These are phyloP conservation scores for Styela plicata DNA, from an alignment of 23 tunicate species.

Conservation along the genomic window DNA sequence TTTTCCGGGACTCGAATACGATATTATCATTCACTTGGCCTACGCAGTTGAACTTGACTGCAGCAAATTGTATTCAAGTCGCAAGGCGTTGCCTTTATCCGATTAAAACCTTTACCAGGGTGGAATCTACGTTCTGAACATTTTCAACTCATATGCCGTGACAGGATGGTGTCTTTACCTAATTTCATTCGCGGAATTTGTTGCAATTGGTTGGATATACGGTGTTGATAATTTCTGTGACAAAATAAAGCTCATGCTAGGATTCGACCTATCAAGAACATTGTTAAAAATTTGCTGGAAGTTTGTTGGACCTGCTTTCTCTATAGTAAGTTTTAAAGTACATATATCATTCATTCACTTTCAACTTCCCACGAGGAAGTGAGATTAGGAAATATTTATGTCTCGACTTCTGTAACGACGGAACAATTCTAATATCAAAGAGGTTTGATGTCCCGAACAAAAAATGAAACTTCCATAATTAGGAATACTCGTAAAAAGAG, in stretches of 20 bases:
- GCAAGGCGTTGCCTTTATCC: too few relatives aligned
- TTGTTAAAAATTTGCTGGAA: slow-evolving; percentile 34
- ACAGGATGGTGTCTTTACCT: slow-evolving; percentile 55
- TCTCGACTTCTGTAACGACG: too few relatives aligned
- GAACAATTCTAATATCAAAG: too few relatives aligned
- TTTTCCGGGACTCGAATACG: too few relatives aligned
- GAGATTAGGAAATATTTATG: too few relatives aligned
- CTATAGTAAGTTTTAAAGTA: slow-evolving; percentile 17
- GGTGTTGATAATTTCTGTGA: slow-evolving; percentile 33
- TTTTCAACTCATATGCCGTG: slow-evolving; percentile 46
- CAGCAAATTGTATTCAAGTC: too few relatives aligned
- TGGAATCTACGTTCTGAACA: slow-evolving; percentile 49
- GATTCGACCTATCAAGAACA: not conserved
- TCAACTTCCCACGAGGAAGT: too few relatives aligned
- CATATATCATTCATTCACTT: not conserved
- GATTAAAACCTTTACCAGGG: slow-evolving; percentile 52
- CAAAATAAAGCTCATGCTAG: slow-evolving; percentile 41
- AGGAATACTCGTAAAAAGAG: too few relatives aligned
- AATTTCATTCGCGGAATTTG: slow-evolving; percentile 23
- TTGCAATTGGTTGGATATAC: slow-evolving; percentile 56
- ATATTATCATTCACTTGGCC: too few relatives aligned
- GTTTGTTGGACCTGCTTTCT: slow-evolving; percentile 33
- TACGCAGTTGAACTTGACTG: too few relatives aligned
- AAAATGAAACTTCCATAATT: too few relatives aligned
- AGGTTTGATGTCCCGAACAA: too few relatives aligned